Percentiles rank a stretch among this genome's conserved stretches.
Evolutionary conservation across 2,888 invertebrate genomes (phyloP).

Genomic region (Cataglyphis altisquamis): DNA sequence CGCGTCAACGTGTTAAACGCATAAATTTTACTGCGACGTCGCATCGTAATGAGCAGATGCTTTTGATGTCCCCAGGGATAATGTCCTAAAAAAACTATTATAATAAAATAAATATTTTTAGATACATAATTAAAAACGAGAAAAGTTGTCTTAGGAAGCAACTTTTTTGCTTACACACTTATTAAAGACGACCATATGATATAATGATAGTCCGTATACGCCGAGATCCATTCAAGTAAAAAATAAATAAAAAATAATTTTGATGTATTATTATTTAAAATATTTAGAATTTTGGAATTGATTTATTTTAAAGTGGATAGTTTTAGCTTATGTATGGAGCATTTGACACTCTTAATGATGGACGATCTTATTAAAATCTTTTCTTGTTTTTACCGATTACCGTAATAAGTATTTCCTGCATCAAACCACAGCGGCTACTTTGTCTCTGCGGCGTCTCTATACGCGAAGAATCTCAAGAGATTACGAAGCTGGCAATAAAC

Average conservation of each 20-base stretch:
- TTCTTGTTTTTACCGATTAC: slow-evolving; percentile 45
- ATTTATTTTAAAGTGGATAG: no score
- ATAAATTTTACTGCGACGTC: slow-evolving; percentile 21
- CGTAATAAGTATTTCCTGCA: slow-evolving; percentile 62
- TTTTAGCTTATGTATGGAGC: no score
- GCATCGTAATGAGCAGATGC: neutral
- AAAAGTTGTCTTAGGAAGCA: neutral
- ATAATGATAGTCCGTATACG: neutral
- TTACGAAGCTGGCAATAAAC: slow-evolving; percentile 59
- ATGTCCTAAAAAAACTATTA: neutral
- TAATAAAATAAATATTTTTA: neutral
- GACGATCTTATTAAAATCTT: slow-evolving; percentile 31
- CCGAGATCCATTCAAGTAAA: neutral
- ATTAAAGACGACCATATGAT: neutral
- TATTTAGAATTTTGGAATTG: no score
- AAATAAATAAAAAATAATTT: neutral
- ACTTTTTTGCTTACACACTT: neutral
- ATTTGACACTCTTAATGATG: no score
- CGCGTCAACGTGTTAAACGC: slow-evolving; percentile 11
- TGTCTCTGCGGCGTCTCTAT: slow-evolving; percentile 55
- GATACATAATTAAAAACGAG: neutral
- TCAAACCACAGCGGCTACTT: slow-evolving; percentile 59
- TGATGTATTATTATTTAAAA: neutral
- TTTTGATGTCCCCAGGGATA: neutral
- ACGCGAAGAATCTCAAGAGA: slow-evolving; percentile 34